Percentiles rank a stretch among this genome's conserved stretches.
Conservation (phyloP, 2,113 vertebrate species). For the Sprattus sprattus region DNA sequence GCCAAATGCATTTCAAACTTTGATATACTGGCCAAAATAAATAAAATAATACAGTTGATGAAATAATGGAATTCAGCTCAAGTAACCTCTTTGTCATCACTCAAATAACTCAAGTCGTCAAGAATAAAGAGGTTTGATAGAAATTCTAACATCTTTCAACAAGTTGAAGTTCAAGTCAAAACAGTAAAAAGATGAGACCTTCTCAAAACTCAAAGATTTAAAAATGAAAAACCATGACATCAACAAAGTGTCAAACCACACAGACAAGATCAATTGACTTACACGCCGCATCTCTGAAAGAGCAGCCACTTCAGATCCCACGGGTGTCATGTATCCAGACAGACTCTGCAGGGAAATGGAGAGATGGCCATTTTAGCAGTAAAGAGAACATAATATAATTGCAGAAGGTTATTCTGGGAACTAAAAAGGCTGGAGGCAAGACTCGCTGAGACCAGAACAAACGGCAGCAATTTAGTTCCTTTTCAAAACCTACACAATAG, state of each 20-base stretch:
- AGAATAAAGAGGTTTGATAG: too few relatives aligned
- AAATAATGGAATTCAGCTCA: not conserved
- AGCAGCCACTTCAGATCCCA: slow-evolving; percentile 83
- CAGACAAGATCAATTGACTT: slow-evolving; percentile 56
- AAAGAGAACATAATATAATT: not conserved
- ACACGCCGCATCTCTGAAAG: slow-evolving; percentile 88
- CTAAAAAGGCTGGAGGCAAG: not conserved
- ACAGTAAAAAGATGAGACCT: not conserved
- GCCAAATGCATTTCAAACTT: not conserved
- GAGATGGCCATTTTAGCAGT: not conserved
- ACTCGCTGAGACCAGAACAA: not conserved
- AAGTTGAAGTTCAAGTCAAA: not conserved
- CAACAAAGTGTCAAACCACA: not conserved
- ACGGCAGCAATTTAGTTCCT: not conserved
- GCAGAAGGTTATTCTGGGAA: not conserved
- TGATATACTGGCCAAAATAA: not conserved
- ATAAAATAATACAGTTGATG: not conserved
- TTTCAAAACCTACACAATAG: not conserved
- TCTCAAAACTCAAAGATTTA: too few relatives aligned
- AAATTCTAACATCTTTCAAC: too few relatives aligned
- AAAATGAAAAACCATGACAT: not conserved
- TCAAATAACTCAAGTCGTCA: too few relatives aligned
- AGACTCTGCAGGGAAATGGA: slow-evolving; percentile 72
- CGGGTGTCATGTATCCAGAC: slow-evolving; percentile 85
- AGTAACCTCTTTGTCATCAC: not conserved